Evolutionary conservation across 2,888 invertebrate species (phyloP), one percentile per base, ranked within the genome.

Genomic region (Patella ulyssiponensis): DNA sequence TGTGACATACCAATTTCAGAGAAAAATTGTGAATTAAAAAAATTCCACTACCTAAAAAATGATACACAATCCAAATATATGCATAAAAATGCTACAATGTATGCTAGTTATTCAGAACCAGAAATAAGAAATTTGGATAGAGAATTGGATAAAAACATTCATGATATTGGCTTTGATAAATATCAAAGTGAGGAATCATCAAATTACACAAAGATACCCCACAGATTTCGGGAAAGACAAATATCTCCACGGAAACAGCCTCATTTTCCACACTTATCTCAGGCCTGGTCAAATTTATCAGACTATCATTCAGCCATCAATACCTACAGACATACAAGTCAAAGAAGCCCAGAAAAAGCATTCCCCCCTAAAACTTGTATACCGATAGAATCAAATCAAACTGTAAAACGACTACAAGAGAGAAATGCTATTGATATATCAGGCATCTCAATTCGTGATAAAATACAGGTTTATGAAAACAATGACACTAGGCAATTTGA

Each of bases 381-480:
- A 23, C 64, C 64, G 12, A 64, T 64, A 64, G 64, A 64, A 64
- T 20, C 20, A 23, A 64, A 20, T 64, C 64, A 64, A 64, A 12
- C 23, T 20, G 20, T 64, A 20, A 64, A 64, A 64, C n/a, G 64
- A 64, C 64, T 64, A 23, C 64, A 64, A 64, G 64, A 64, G 15
- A 64, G 23, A 23, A 64, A 64, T 64, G 64, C 64, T 20, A 64
- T 64, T 23, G 64, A 64, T 64, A 23, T 64, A 64, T 20, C 64
- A 12, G 64, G 64, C 23, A 64, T 64, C 20, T 23, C 64, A 11
- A 64, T 64, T 20, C 20, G 64, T 23, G 20, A 64, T 64, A 64
- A 64, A 64, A 64, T 64, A 64, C 64, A 64, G 23, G 23, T 64
- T 20, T 64, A 64, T 64, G 64, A 64, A 23, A 64, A 64, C 23